Conservation (phyloP, 2,888 invertebrate species). For the Melipona beecheii region DNA sequence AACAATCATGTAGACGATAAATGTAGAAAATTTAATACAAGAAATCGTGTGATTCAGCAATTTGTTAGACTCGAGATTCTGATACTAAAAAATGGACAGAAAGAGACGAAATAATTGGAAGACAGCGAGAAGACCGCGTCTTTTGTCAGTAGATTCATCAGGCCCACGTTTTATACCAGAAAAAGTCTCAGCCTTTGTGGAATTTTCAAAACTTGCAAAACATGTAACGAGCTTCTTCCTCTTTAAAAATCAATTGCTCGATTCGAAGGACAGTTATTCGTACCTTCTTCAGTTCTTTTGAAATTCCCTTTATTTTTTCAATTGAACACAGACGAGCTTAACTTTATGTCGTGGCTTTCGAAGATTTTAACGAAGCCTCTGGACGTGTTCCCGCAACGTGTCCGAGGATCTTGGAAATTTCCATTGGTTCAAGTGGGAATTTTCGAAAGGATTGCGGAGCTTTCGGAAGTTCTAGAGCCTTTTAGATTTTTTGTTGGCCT, state of each 20-base stretch:
- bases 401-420: too few relatives aligned
- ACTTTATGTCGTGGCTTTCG: not conserved
- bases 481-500: too few relatives aligned
- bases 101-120: not conserved
- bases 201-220: not conserved
- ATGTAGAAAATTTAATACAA: too few relatives aligned
- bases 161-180: not conserved
- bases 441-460: not conserved
- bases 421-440: too few relatives aligned
- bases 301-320: not conserved
- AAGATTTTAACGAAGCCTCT: too few relatives aligned
- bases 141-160: not conserved
- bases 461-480: not conserved
- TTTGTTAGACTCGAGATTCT: too few relatives aligned
- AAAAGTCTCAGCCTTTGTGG: not conserved
- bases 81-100: not conserved
- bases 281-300: not conserved
- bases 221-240: not conserved
- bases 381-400: too few relatives aligned
- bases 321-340: not conserved
- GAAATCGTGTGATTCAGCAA: too few relatives aligned
- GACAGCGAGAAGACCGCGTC: not conserved
- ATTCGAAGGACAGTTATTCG: not conserved
- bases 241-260: not conserved
- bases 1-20: too few relatives aligned